Percentiles rank a stretch among this genome's conserved stretches.
phyloP scores from a whole-genome alignment of 2,888 invertebrate genomes.

The Iphiclides podalirius region DNA sequence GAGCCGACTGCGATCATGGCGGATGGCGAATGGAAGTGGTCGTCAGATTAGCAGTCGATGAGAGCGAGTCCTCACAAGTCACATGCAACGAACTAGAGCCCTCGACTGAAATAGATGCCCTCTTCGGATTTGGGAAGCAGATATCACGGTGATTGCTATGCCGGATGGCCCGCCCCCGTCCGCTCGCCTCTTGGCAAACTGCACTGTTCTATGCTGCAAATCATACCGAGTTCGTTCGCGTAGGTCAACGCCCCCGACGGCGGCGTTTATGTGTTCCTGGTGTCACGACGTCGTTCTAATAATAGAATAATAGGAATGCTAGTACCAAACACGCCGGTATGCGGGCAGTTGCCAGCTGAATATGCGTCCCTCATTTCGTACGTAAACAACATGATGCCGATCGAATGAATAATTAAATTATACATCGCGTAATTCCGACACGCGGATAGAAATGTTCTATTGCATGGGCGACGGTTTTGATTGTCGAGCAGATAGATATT shows the following conservation, averaged over 20 bases:
- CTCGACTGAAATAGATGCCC: conserved; percentile 45
- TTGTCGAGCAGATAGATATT: neutral
- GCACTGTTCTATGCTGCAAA: conserved; percentile 71
- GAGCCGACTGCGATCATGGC: conserved; percentile 51
- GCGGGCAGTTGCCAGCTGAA: conserved; percentile 52
- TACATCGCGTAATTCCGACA: conserved; percentile 41
- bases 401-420: conserved; percentile 40
- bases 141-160: conserved; percentile 60
- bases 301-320: conserved; percentile 74
- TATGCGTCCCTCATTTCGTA: conserved; percentile 51
- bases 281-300: conserved; percentile 75
- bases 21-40: conserved; percentile 51
- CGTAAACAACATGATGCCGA: conserved; percentile 36
- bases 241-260: conserved; percentile 72
- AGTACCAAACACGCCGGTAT: conserved; percentile 64
- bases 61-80: conserved; percentile 41
- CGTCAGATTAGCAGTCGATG: conserved; percentile 34
- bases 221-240: conserved; percentile 74
- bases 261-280: conserved; percentile 75
- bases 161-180: conserved; percentile 64
- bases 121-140: conserved; percentile 51
- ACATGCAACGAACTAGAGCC: conserved; percentile 39
- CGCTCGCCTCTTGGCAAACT: conserved; percentile 73
- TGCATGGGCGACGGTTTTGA: too few relatives aligned
- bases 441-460: conserved; percentile 31